Base-by-base conservation (phyloP, 1,140 invertebrate species). In the Solenopsis invicta region DNA sequence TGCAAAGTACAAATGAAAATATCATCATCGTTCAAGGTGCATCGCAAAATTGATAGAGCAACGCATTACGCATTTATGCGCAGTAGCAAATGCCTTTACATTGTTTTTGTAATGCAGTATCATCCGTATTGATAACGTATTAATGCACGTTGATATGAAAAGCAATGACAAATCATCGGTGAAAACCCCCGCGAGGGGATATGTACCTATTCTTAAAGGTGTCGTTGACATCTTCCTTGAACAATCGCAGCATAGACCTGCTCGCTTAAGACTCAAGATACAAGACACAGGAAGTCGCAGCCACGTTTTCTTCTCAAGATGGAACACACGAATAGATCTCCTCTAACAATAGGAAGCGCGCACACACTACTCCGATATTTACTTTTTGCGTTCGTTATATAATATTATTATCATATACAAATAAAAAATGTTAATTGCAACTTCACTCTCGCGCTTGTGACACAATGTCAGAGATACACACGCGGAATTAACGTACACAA, bases 151-250 rank as follows among this genome's bases (percentile, higher is more conserved):
- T 18, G 8, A n/a, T 34, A 4, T 21, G 16, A 24, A 61, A 5
- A 16, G 16, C 9, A 52, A 76, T 4, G 6, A 59, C 29, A 21
- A 69, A 61, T 74, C 8, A 59, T 62, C 13, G 45, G 18, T 12
- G 24, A n/a, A 86, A 4, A 56, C 82, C 81, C 71, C 37, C 91
- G 92, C 89, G 89, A 37, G 89, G 13, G 48, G 12, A 29, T 69
- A 45, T 59, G 75, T 88, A 72, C 90, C 91, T 76, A 88, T 67
- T 81, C 88, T 91, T 41, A 93, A 89, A 77, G 92, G 92, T 45
- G 86, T 91, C 72, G 91, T 90, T 82, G 92, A 52, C 92, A 93
- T 93, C 45, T 64, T 90, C n/a, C 41, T 62, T 12, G 41, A 48
- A 66, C 59, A 16, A 29, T 24, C n/a, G n/a, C 59, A 8, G 45